These are phyloP conservation scores for Tethya wilhelma DNA, from an alignment of 37 sponge, comb jelly and placozoan genomes.

Conservation along the genomic window DNA sequence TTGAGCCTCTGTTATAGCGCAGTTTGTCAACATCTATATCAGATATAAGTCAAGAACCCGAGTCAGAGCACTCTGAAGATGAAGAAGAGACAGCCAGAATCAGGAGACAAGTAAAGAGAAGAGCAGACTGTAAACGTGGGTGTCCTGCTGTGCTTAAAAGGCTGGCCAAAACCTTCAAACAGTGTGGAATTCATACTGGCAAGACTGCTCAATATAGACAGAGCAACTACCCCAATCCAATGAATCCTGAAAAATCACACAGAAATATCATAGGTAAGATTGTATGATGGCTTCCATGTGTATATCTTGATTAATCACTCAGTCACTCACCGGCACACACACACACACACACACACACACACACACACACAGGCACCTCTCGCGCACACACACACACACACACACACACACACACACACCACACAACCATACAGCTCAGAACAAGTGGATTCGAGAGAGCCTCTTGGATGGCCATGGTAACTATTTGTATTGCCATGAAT, in stretches of 20 bases:
- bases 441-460: slow-evolving; percentile 22
- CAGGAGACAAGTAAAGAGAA: not conserved
- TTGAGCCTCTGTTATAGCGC: not conserved
- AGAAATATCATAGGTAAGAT: slow-evolving; percentile 18
- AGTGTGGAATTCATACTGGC: not conserved
- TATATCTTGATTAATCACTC: not conserved
- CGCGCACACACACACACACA: too few species aligned
- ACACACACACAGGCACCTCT: not conserved
- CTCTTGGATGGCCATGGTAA: slow-evolving; percentile 31
- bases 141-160: slow-evolving; percentile 1
- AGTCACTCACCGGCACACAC: not conserved
- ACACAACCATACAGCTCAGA: slow-evolving; percentile 15
- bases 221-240: slow-evolving; percentile 6
- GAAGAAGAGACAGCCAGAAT: not conserved
- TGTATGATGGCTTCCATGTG: too few species aligned
- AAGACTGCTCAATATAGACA: not conserved
- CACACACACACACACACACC: too few species aligned
- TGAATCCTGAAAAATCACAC: not conserved
- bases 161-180: not conserved
- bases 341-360: not conserved
- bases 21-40: slow-evolving; percentile 9
- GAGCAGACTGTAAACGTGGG: slow-evolving; percentile 1
- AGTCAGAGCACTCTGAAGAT: not conserved
- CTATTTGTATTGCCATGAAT: slow-evolving; percentile 26
- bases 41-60: not conserved